phyloP scores from a whole-genome alignment of 2,888 invertebrate genomes.

The Hesperia comma region DNA sequence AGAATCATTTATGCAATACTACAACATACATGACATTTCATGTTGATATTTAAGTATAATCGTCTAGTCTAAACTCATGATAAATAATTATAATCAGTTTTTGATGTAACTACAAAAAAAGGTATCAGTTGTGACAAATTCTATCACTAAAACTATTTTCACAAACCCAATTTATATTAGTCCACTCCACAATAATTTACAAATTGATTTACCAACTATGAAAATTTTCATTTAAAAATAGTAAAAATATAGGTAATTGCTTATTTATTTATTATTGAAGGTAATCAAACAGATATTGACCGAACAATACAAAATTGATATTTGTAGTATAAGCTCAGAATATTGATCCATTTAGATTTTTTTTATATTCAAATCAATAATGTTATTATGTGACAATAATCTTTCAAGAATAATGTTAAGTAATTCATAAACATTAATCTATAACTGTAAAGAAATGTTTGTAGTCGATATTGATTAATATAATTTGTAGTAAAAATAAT shows the following conservation, averaged over 20 bases:
- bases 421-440: no score
- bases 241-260: conserved; percentile 3
- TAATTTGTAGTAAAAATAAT: no score
- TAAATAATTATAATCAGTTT: background rate
- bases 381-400: background rate
- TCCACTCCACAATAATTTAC: background rate
- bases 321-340: conserved; percentile 6
- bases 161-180: background rate
- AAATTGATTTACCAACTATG: background rate
- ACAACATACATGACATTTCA: background rate
- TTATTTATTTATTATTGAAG: background rate
- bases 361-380: background rate
- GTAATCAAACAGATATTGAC: background rate
- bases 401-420: background rate
- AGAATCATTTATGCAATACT: no score
- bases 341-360: background rate
- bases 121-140: background rate
- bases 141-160: background rate
- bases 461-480: no score
- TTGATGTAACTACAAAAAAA: background rate
- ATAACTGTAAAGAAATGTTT: no score
- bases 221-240: background rate
- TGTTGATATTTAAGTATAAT: background rate
- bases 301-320: background rate
- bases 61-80: background rate